Conservation (phyloP, 2,113 vertebrate species). For the Opisthocomus hoazin region DNA sequence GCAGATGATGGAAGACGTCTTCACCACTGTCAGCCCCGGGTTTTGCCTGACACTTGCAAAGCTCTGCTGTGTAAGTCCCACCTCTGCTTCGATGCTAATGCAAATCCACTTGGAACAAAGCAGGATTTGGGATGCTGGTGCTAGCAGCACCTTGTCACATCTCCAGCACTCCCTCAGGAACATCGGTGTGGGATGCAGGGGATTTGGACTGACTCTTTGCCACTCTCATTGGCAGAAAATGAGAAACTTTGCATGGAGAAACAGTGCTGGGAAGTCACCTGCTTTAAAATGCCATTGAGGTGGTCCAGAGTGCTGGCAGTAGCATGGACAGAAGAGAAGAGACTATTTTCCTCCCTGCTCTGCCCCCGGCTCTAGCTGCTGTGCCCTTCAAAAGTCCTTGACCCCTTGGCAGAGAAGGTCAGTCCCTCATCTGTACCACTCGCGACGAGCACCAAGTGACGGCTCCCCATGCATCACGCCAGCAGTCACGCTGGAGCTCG, state of each 20-base stretch:
- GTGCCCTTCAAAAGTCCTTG: constrained; percentile 57
- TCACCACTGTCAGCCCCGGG: neutral
- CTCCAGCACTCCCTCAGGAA: fast-evolving
- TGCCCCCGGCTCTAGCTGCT: neutral
- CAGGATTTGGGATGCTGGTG: neutral
- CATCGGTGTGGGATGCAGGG: fast-evolving
- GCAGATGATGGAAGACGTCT: neutral
- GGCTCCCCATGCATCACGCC: constrained; percentile 67
- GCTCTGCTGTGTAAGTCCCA: neutral
- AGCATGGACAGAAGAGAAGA: neutral
- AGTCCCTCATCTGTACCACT: constrained; percentile 50
- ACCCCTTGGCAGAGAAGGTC: constrained; percentile 39
- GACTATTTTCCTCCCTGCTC: too few species aligned
- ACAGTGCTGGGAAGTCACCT: neutral
- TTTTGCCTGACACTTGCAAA: neutral
- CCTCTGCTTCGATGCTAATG: neutral
- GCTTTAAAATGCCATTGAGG: fast-evolving
- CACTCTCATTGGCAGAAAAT: neutral
- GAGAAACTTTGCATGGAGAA: neutral
- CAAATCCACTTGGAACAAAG: neutral
- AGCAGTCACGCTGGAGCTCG: constrained; percentile 55
- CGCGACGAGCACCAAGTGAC: neutral
- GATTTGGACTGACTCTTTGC: neutral
- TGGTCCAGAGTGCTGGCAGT: neutral
- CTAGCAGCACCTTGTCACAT: neutral